Base-by-base conservation (phyloP, 2,888 invertebrate genomes). In the Allacma fusca region DNA sequence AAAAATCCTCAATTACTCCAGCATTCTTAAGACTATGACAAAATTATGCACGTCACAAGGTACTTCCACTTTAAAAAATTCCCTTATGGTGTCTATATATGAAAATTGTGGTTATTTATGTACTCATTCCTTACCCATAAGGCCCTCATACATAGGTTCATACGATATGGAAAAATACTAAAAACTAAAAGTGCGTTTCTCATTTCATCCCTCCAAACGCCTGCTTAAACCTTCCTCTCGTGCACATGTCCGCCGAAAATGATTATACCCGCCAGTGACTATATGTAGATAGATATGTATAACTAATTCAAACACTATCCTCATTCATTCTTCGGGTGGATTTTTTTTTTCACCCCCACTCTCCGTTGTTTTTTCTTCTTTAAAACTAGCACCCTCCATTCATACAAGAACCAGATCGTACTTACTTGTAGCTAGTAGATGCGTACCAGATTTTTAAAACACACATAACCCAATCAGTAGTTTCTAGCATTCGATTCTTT, bases 331-430 rank as follows among this genome's bases (percentile, higher is more conserved):
- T 76, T 76, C 72, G 72, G 69, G 70, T 44, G 75, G 74, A 40
- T 77, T 65, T 75, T 77, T 74, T 34, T 75, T 57, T 72, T 77
- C 50, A n/a, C 50, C 19, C 50, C 44, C 69, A 57, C 78, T 73
- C 80, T 77, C 77, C 69, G 23, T 65, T 80, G 80, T 80, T 80
- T 80, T 78, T 80, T 80, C 80, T 75, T 44, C 69, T 69, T 40
- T 57, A 62, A 74, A 59, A 69, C 57, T 74, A 13, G 69, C 64
- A 69, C 40, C 67, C 62, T 73, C 73, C 67, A 50, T 57, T 40
- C 40, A 68, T 59, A 69, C 50, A 16, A 50, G 7, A 50, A 50
- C 50, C 50, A 50, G 50, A 50, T 50, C 16, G 16, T 16, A 9
- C 50, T 16, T 50, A 50, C 50, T 50, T 16, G 1, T 50, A 5